Evolutionary conservation across 2,797 vertebrate species (phyloP).

Genomic region (Hoplostethus mediterraneus): DNA sequence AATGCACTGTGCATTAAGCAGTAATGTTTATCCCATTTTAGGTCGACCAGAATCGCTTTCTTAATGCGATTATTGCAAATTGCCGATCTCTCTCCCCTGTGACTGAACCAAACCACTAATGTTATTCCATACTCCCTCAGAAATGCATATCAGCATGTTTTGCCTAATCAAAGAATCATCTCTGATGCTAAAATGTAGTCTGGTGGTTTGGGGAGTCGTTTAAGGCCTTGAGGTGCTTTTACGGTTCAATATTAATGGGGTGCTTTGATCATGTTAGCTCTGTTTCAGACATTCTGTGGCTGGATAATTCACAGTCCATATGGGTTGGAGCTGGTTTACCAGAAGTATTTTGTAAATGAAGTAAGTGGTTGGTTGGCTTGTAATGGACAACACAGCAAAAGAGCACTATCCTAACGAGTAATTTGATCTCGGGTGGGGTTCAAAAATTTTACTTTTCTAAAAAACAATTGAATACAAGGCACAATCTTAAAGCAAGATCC

Average conservation of each 20-base stretch:
- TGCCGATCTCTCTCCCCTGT: constrained; percentile 47
- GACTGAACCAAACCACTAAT: constrained; percentile 74
- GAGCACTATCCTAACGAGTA: constrained; percentile 12
- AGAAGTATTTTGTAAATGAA: constrained; percentile 55
- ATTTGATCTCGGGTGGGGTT: constrained; percentile 5
- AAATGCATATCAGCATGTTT: constrained; percentile 78
- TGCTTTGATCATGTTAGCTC: constrained; percentile 64
- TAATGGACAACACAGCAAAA: constrained; percentile 38
- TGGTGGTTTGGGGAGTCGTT: constrained; percentile 53
- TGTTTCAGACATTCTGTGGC: constrained; percentile 70
- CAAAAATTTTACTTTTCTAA: constrained; percentile 9
- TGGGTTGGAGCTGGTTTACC: constrained; percentile 62
- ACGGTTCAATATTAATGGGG: constrained; percentile 75
- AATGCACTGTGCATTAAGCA: constrained; percentile 69
- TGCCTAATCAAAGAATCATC: constrained; percentile 63
- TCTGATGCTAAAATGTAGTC: constrained; percentile 56
- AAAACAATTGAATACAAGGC: constrained; percentile 27
- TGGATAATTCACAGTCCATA: constrained; percentile 57
- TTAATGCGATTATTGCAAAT: constrained; percentile 77
- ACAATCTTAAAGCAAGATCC: neutral
- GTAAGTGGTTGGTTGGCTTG: constrained; percentile 36
- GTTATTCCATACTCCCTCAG: constrained; percentile 52
- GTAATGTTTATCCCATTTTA: constrained; percentile 78
- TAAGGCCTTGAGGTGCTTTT: constrained; percentile 54
- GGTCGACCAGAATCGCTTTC: constrained; percentile 63